A percentile compares a stretch with the other conserved stretches of the same genome.
These are phyloP conservation scores for Apostichopus leukothele DNA, from an alignment of 53 echinoderm and acorn worm genomes.

Conservation along the genomic window DNA sequence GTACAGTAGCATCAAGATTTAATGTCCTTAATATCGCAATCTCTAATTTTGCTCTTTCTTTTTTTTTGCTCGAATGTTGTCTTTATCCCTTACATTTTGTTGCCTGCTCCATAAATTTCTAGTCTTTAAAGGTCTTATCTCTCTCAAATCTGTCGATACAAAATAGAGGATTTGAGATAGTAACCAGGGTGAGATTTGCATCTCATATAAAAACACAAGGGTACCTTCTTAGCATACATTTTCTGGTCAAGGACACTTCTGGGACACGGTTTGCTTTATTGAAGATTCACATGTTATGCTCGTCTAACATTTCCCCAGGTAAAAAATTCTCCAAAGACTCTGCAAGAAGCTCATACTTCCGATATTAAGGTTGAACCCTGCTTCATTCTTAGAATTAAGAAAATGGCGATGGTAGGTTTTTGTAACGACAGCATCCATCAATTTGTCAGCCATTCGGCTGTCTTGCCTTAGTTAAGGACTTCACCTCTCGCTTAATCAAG, in stretches of 20 bases:
- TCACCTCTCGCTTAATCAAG: slow-evolving; percentile 25
- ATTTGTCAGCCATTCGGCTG: slow-evolving; percentile 13
- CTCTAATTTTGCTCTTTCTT: too few species aligned
- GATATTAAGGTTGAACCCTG: background rate
- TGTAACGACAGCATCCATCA: slow-evolving; percentile 21
- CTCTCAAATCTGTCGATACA: background rate
- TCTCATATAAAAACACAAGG: too few species aligned
- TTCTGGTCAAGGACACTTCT: background rate
- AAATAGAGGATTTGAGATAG: too few species aligned
- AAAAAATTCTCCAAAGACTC: background rate
- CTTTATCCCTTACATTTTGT: too few species aligned
- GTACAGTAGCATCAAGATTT: too few species aligned
- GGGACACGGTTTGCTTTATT: background rate
- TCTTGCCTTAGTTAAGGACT: slow-evolving; percentile 3
- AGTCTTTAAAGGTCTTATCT: background rate
- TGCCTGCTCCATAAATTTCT: background rate
- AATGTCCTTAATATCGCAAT: too few species aligned
- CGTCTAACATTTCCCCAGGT: background rate
- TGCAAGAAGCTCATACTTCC: background rate
- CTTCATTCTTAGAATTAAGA: background rate
- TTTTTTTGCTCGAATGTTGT: too few species aligned
- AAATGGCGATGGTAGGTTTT: background rate
- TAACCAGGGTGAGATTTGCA: too few species aligned
- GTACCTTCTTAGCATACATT: background rate
- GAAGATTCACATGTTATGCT: background rate